Base-by-base conservation (phyloP, 2,797 vertebrate species). In the Sebastes cheni region DNA sequence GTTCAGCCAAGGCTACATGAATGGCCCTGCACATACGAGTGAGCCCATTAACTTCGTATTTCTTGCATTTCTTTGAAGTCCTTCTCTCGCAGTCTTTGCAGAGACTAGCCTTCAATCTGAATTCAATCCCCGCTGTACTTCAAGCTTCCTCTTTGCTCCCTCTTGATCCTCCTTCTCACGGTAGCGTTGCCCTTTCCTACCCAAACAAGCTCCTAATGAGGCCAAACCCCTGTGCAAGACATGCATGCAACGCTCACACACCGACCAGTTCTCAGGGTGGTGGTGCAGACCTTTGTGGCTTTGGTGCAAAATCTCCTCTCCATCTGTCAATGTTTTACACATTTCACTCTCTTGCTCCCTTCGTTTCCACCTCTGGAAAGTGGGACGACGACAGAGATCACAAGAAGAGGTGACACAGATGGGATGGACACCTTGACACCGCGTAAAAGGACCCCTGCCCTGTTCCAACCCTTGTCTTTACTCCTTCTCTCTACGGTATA, bases 201-300 rank as follows among this genome's bases (percentile, higher is more conserved):
- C 82, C 83, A 89, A 90, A 91, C 89, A 89, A 87, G 72, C 76
- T 86, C 82, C 72, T 93, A 92, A 93, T 92, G 90, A 94, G 92
- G 87, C 87, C 90, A 90, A 79, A 82, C 76, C 86, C 82, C 42
- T 23, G 29, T 75, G 67, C 80, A 58, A 65, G 42, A 79, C 36
- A 32, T 66, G 60, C 69, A 58, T 64, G 62, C 55, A 7, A 50
- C 4, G 18, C 79, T 69, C 67, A 69, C 60, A 23, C 59, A 10
- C 27, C 42, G 11, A 32, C 58, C 76, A 9, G 18, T 72, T 86
- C 67, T 79, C 75, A 55, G 69, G 75, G 55, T 71, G 80, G 27
- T 73, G 74, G 52, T 75, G 42, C 67, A 16, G 32, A 42, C 68
- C 50, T 77, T 66, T 6, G 9, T 81, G 81, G 67, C 73, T 86